A percentile compares a stretch with the other conserved stretches of the same genome.
These are phyloP conservation scores for Diarsia rubi DNA, from an alignment of 2,888 invertebrate genomes.

Conservation along the genomic window DNA sequence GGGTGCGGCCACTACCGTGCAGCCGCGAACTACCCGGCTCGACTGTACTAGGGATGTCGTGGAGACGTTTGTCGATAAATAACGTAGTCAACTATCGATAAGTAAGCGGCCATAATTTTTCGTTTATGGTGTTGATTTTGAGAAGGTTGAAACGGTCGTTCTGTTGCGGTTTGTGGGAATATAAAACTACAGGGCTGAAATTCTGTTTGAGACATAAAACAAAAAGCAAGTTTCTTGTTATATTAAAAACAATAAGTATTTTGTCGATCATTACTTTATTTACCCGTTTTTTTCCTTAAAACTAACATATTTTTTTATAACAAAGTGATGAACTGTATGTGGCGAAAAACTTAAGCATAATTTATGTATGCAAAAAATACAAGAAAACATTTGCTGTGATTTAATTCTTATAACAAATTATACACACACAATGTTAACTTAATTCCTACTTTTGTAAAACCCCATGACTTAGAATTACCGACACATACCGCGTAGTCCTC, in stretches of 20 bases:
- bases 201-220: background rate
- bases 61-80: conserved; percentile 28
- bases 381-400: no score
- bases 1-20: conserved; percentile 81
- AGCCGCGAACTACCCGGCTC: conserved; percentile 80
- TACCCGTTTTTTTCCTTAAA: background rate
- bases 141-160: background rate
- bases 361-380: no score
- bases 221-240: no score
- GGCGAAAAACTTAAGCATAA: no score
- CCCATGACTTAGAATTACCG: background rate
- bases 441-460: background rate
- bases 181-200: background rate
- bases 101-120: conserved; percentile 7
- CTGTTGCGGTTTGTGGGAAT: background rate
- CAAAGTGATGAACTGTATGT: background rate
- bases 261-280: background rate
- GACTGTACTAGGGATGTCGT: conserved; percentile 74
- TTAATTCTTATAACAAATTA: no score
- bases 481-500: conserved; percentile 41
- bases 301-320: background rate
- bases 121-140: background rate
- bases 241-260: background rate
- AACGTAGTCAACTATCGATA: conserved; percentile 12
- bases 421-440: background rate